Percentiles rank a stretch among this genome's conserved stretches.
phyloP scores from a whole-genome alignment of 2,888 invertebrate genomes.

The Agrochola circellaris region DNA sequence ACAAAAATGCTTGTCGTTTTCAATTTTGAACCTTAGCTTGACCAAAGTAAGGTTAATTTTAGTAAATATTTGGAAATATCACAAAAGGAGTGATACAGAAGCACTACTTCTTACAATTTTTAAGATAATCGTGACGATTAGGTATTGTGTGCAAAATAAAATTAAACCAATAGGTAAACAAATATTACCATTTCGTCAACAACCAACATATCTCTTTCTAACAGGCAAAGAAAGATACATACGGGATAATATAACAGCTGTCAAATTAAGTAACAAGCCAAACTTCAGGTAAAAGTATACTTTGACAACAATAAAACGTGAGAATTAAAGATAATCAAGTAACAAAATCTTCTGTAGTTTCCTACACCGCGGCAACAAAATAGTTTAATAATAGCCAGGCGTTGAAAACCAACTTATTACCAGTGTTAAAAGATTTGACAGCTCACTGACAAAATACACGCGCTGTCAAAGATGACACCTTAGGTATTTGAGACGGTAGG shows the following conservation, averaged over 20 bases:
- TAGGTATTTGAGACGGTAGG: slow-evolving; percentile 11
- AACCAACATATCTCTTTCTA: neutral
- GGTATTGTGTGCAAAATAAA: neutral
- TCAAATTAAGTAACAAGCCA: neutral
- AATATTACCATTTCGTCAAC: neutral
- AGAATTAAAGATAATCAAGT: neutral
- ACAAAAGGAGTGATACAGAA: neutral
- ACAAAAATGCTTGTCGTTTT: neutral
- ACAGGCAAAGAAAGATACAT: neutral
- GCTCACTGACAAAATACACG: slow-evolving; percentile 50
- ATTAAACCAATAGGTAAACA: neutral
- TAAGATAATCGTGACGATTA: neutral
- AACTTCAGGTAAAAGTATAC: neutral
- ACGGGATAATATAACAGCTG: neutral
- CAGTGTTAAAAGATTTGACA: slow-evolving; percentile 67
- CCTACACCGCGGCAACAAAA: neutral
- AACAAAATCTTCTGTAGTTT: slow-evolving; percentile 28
- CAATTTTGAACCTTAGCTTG: slow-evolving; percentile 19
- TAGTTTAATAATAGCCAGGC: slow-evolving; percentile 52
- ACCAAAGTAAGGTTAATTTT: neutral
- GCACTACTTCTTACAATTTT: neutral
- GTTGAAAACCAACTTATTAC: slow-evolving; percentile 65
- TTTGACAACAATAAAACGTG: neutral
- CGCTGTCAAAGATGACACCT: slow-evolving; percentile 23
- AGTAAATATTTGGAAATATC: neutral